A percentile compares a stretch with the other conserved stretches of the same genome.
Conservation (phyloP, 2,113 vertebrate species). For the Antidorcas marsupialis region DNA sequence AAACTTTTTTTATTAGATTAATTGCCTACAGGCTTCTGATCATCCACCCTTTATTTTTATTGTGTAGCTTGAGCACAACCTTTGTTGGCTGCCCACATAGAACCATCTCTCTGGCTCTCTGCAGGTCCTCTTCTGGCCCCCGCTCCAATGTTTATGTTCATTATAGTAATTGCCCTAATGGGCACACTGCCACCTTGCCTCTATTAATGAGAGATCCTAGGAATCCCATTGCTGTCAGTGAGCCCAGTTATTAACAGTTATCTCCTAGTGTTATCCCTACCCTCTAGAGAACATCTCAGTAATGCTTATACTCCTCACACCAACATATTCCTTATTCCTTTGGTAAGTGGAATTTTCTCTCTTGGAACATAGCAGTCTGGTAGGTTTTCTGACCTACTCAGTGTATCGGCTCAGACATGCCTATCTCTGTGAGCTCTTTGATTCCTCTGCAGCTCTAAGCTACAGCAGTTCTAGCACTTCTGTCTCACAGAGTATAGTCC, state of each 20-base stretch:
- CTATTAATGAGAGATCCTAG: not conserved
- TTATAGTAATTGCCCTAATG: not conserved
- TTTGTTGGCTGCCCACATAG: not conserved
- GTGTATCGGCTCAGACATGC: not conserved
- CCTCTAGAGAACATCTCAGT: not conserved
- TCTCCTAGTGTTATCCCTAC: not conserved
- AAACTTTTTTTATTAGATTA: not conserved
- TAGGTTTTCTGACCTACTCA: not conserved
- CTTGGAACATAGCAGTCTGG: not conserved
- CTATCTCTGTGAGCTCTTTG: not conserved
- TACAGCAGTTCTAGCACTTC: not conserved
- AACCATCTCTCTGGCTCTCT: not conserved
- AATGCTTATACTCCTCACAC: not conserved
- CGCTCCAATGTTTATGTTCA: not conserved
- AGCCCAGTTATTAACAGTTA: not conserved
- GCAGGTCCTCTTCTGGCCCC: not conserved
- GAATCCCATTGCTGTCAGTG: not conserved
- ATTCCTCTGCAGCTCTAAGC: not conserved
- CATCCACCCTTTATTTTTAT: not conserved
- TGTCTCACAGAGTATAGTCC: not conserved
- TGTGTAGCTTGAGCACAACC: not conserved
- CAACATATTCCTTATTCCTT: not conserved
- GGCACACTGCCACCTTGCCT: not conserved
- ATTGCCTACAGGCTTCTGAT: not conserved
- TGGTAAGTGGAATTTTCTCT: not conserved